Conservation (phyloP, 2,113 vertebrate species). For the Bubalus kerabau region DNA sequence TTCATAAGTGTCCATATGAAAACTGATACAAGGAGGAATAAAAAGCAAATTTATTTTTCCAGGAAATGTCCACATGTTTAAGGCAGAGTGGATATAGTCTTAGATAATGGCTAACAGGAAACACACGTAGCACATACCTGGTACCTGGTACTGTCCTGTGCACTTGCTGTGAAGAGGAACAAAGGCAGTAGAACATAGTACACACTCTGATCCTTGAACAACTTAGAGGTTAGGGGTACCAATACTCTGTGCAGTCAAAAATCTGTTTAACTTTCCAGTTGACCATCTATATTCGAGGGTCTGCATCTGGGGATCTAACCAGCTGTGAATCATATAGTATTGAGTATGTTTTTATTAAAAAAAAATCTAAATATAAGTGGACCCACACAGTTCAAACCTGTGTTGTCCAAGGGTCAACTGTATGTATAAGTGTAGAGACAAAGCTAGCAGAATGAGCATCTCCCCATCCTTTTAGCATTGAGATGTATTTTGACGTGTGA, state of each 20-base stretch:
- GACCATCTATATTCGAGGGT: neutral
- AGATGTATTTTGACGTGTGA: neutral
- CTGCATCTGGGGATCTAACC: neutral
- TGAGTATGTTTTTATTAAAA: neutral
- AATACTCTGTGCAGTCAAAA: neutral
- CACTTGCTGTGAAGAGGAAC: neutral
- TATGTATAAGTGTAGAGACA: neutral
- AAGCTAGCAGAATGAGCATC: neutral
- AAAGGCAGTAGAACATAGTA: neutral
- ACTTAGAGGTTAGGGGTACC: neutral
- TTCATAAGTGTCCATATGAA: neutral
- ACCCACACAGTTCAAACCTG: neutral
- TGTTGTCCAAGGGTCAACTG: neutral
- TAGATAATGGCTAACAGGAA: neutral
- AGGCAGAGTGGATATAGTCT: neutral
- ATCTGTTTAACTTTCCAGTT: neutral
- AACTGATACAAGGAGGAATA: neutral
- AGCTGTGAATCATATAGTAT: neutral
- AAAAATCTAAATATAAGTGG: neutral
- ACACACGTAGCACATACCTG: neutral
- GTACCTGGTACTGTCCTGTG: neutral
- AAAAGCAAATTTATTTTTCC: neutral
- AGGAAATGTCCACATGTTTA: neutral
- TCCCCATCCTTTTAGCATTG: neutral
- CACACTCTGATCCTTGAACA: neutral